Conservation (phyloP, 2,797 vertebrate genomes). For the Florisuga fusca region DNA sequence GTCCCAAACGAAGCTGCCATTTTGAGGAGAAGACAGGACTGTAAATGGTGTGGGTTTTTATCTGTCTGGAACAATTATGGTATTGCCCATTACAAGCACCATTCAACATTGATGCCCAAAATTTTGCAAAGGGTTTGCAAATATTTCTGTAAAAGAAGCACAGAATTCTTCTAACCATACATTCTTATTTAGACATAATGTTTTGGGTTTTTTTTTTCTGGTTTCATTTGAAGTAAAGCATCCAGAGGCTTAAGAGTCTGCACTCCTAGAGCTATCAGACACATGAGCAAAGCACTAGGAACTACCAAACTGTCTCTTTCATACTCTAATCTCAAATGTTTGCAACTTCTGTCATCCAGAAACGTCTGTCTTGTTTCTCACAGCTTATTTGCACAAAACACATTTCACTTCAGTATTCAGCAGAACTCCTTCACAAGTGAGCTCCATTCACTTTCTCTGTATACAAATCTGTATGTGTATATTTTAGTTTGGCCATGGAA, state of each 20-base stretch:
- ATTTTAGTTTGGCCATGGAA: background rate
- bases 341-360: constrained; percentile 30
- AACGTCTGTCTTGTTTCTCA: constrained; percentile 8
- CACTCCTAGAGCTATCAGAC: background rate
- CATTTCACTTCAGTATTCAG: background rate
- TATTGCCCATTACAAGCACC: background rate
- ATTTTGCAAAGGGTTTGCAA: background rate
- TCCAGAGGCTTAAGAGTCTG: background rate
- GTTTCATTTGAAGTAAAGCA: too few species aligned
- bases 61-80: background rate
- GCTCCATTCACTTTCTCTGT: background rate
- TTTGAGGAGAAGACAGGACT: background rate
- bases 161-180: background rate
- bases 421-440: background rate
- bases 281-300: background rate
- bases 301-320: background rate
- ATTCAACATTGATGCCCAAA: rapidly evolving
- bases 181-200: background rate
- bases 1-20: rapidly evolving
- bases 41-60: rapidly evolving
- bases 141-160: background rate
- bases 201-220: background rate
- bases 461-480: background rate
- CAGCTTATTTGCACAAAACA: background rate
- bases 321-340: background rate